A percentile compares a stretch with the other conserved stretches of the same genome.
phyloP scores from a whole-genome alignment of 1,140 invertebrate genomes.

The Lepidurus apus region DNA sequence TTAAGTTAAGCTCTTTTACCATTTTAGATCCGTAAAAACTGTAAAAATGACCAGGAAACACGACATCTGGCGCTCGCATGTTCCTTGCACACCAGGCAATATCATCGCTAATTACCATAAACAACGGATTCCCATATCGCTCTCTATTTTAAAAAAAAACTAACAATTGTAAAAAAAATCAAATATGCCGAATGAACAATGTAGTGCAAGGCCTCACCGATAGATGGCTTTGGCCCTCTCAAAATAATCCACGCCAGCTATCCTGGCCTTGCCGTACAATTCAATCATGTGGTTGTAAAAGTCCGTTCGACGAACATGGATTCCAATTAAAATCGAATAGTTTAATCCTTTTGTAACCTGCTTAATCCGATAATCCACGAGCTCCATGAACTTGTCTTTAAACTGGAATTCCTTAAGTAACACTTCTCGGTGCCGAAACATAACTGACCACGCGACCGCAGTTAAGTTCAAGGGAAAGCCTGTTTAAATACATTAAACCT shows the following conservation, averaged over 20 bases:
- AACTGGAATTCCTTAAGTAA: conserved; percentile 12
- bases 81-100: conserved; percentile 16
- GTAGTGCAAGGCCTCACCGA: not conserved
- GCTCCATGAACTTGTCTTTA: not conserved
- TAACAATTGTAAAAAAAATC: not conserved
- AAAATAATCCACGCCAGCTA: conserved; percentile 16
- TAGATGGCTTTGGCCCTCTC: conserved; percentile 27
- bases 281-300: conserved; percentile 1
- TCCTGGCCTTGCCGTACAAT: conserved; percentile 10
- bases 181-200: not conserved
- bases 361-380: not conserved
- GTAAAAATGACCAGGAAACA: conserved; percentile 3
- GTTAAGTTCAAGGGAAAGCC: conserved; percentile 29
- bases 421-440: not conserved
- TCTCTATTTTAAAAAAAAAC: not conserved
- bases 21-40: not conserved
- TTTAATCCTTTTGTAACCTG: not conserved
- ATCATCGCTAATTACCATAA: conserved; percentile 24
- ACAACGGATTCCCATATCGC: conserved; percentile 16
- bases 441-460: conserved; percentile 1
- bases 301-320: conserved; percentile 25
- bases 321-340: conserved; percentile 6
- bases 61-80: conserved; percentile 13
- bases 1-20: not conserved
- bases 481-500: not conserved